phyloP scores from a whole-genome alignment of 2,888 invertebrate species.

The Vandiemenella viatica region DNA sequence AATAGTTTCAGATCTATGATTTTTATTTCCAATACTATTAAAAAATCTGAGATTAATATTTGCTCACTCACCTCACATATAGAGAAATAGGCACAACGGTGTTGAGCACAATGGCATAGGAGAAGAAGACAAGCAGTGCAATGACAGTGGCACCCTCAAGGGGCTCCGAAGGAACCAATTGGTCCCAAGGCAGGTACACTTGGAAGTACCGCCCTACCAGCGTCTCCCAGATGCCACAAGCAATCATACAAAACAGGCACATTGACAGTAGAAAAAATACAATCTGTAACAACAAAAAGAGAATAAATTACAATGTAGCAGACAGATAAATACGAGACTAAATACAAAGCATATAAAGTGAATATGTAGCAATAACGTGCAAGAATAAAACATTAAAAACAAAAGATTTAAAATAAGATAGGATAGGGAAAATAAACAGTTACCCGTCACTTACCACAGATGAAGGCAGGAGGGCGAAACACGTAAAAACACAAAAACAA shows the following conservation, averaged over 20 bases:
- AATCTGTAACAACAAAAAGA: conserved; percentile 52
- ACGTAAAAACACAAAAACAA: too few species aligned
- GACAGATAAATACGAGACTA: too few species aligned
- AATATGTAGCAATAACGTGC: too few species aligned
- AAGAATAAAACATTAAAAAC: too few species aligned
- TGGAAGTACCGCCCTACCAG: conserved; percentile 80
- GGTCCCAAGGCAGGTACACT: conserved; percentile 87
- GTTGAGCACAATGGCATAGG: conserved; percentile 97
- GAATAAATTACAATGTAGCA: not conserved
- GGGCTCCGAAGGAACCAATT: conserved; percentile 71
- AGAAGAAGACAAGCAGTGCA: conserved; percentile 94
- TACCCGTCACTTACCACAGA: too few species aligned
- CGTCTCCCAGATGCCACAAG: conserved; percentile 96
- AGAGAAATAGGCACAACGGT: conserved; percentile 99
- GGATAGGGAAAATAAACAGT: too few species aligned
- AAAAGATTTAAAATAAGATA: too few species aligned
- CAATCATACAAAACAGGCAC: conserved; percentile 95
- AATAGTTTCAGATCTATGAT: too few species aligned
- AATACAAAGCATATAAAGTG: too few species aligned
- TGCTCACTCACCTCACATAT: conserved; percentile 81
- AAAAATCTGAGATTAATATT: too few species aligned
- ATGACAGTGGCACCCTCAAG: conserved; percentile 75
- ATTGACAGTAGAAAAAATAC: conserved; percentile 93
- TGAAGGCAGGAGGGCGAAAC: too few species aligned
- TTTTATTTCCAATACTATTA: too few species aligned